Evolutionary conservation across 2,888 invertebrate species (phyloP).

Genomic region (Abrostola triplasia): DNA sequence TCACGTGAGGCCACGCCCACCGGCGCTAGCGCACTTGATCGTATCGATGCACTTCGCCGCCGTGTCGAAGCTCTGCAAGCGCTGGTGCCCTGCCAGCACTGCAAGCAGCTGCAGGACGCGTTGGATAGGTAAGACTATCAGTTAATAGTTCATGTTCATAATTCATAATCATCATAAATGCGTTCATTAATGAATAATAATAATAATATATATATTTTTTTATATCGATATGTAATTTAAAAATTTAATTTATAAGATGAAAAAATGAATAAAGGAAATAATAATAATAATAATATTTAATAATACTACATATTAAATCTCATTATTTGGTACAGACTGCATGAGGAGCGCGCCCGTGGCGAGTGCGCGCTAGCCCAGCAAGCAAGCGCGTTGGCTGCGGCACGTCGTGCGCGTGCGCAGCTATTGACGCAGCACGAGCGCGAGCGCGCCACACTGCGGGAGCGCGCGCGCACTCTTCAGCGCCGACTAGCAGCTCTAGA

Average conservation of each 20-base stretch:
- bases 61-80: slow-evolving; percentile 85
- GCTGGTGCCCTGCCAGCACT: slow-evolving; percentile 85
- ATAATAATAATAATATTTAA: no score
- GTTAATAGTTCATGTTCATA: no score
- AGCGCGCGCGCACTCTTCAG: slow-evolving; percentile 92
- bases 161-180: no score
- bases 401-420: slow-evolving; percentile 81
- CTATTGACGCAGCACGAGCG: slow-evolving; percentile 86
- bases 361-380: slow-evolving; percentile 81
- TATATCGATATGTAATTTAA: no score
- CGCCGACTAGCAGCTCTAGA: slow-evolving; percentile 92
- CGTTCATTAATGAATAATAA: no score
- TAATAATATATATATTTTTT: no score
- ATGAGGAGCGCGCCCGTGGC: slow-evolving; percentile 78
- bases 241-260: no score
- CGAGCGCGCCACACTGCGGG: slow-evolving; percentile 89
- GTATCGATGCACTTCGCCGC: slow-evolving; percentile 81
- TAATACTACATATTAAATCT: no score
- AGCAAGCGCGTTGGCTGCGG: slow-evolving; percentile 81
- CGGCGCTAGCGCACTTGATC: slow-evolving; percentile 64
- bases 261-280: no score
- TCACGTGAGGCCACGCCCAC: slow-evolving; percentile 27
- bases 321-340: slow-evolving; percentile 62
- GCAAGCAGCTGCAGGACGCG: slow-evolving; percentile 86
- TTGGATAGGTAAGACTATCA: slow-evolving; percentile 78